A percentile compares a stretch with the other conserved stretches of the same genome.
These are phyloP conservation scores for Saccostrea echinata DNA, from an alignment of 1,140 invertebrate species.

Conservation along the genomic window DNA sequence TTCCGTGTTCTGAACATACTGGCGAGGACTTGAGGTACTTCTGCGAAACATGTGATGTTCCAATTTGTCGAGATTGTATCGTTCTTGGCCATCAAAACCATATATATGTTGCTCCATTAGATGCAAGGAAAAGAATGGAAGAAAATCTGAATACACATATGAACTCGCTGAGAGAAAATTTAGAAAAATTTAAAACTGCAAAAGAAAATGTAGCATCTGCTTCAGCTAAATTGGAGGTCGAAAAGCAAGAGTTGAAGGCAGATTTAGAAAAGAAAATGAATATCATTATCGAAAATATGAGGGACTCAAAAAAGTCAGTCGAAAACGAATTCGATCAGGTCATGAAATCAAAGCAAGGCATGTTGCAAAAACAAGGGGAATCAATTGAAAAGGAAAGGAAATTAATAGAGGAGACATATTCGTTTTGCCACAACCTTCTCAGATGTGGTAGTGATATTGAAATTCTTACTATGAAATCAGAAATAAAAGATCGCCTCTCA, in stretches of 20 bases:
- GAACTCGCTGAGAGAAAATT: not conserved
- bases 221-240: not conserved
- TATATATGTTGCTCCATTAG: not conserved
- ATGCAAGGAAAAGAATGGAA: not conserved
- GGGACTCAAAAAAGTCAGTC: not conserved
- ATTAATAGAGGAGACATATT: not conserved
- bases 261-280: not conserved
- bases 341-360: not conserved
- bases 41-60: slow-evolving; percentile 32
- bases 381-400: not conserved
- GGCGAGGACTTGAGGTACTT: not conserved
- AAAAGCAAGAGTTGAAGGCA: not conserved
- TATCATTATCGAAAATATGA: not conserved
- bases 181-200: not conserved
- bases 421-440: not conserved
- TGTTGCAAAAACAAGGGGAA: not conserved
- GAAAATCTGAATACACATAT: not conserved
- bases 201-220: not conserved
- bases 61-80: slow-evolving; percentile 19
- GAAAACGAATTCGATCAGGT: not conserved
- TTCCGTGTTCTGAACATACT: slow-evolving; percentile 9
- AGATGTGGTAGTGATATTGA: not conserved
- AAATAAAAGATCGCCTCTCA: not conserved
- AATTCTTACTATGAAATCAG: slow-evolving; percentile 1
- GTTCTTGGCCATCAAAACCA: slow-evolving; percentile 6